Evolutionary conservation across 1,140 invertebrate genomes (phyloP).

Genomic region (Lepidurus couesii): DNA sequence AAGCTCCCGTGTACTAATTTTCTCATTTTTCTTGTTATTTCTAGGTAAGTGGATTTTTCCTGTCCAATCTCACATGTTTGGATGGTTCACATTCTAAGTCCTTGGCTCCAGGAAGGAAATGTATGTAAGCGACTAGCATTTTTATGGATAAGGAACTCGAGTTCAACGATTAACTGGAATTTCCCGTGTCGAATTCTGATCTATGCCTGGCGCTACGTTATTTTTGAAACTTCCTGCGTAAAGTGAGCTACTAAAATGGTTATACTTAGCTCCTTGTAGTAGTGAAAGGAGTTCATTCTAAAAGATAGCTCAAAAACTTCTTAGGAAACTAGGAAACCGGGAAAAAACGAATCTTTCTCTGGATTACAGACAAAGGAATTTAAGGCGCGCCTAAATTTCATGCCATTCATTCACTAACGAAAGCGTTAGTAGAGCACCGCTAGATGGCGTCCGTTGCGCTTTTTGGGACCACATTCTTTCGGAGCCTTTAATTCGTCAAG

Average conservation of each 20-base stretch:
- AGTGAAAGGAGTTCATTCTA: no score
- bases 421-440: no score
- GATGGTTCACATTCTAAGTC: not conserved
- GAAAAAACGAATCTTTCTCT: no score
- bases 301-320: no score
- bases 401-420: no score
- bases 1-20: not conserved
- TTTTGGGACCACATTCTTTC: no score
- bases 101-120: not conserved
- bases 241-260: not conserved
- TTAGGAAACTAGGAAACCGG: no score
- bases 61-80: not conserved
- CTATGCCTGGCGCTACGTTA: not conserved
- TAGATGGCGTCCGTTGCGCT: no score
- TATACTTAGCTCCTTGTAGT: not conserved
- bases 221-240: slow-evolving; percentile 4
- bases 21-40: not conserved
- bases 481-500: no score
- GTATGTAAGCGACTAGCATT: not conserved
- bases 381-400: no score
- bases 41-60: slow-evolving; percentile 18
- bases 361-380: no score
- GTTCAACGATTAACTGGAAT: not conserved
- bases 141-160: not conserved
- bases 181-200: slow-evolving; percentile 1